A percentile compares a stretch with the other conserved stretches of the same genome.
Evolutionary conservation across 2,113 vertebrate species (phyloP).

Genomic region (Corythornis madagascariensis): DNA sequence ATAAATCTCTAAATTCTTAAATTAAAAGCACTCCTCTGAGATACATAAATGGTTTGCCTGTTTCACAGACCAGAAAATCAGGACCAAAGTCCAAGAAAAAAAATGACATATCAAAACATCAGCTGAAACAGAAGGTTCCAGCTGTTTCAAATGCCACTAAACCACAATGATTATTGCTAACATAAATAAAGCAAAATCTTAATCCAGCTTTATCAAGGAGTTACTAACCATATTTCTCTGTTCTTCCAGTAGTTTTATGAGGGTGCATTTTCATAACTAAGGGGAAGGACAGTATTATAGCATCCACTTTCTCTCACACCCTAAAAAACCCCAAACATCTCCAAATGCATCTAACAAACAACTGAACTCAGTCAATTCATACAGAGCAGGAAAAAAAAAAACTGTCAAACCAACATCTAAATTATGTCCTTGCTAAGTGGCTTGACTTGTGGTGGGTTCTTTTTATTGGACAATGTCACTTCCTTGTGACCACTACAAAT

Average conservation of each 20-base stretch:
- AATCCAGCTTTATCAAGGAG: constrained; percentile 57
- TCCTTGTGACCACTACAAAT: constrained; percentile 62
- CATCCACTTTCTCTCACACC: background rate
- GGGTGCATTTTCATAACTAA: background rate
- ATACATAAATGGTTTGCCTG: constrained; percentile 40
- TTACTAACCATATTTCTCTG: constrained; percentile 14
- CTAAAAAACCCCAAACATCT: background rate
- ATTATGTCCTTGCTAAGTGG: constrained; percentile 24
- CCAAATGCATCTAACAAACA: background rate
- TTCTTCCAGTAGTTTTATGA: constrained; percentile 32
- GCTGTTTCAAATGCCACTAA: constrained; percentile 62
- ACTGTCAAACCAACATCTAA: constrained; percentile 17
- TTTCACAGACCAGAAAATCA: constrained; percentile 49
- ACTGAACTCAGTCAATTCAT: background rate
- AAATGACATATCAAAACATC: constrained; percentile 57
- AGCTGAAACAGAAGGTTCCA: constrained; percentile 65
- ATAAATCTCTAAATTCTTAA: constrained; percentile 45
- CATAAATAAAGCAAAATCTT: constrained; percentile 64
- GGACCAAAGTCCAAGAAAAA: constrained; percentile 44
- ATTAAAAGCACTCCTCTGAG: constrained; percentile 43
- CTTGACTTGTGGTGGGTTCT: constrained; percentile 16
- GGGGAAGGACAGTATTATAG: background rate
- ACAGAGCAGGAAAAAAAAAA: background rate
- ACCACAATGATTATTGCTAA: constrained; percentile 67
- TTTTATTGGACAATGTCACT: constrained; percentile 30